Evolutionary conservation across 2,888 invertebrate genomes (phyloP), one percentile per base, ranked within the genome.

Genomic region (Drosophila tripunctata): DNA sequence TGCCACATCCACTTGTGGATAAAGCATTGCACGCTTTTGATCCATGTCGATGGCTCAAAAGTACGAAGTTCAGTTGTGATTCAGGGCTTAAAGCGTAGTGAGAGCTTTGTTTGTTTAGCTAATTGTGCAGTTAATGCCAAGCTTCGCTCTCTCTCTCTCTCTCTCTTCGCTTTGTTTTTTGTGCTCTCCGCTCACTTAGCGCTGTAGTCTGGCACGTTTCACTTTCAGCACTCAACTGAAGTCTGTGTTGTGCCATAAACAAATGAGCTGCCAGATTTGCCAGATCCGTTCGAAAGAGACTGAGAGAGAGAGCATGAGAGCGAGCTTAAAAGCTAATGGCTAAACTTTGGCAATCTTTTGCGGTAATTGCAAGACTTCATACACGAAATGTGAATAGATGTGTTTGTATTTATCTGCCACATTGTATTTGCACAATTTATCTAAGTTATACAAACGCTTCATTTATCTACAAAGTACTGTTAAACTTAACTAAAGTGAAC

Each of bases 11-110:
- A 89, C 76, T 35, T 81, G 84, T n/a, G 90, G 90, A 83, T 90
- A 90, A 10, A 90, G 79, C 91, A 90, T 90, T 24, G 90, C 89
- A 52, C 87, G 90, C 73, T 90, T 90, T 58, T 89, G 90, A 75
- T 90, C 91, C 90, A 90, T 89, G 58, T 90, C 91, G 91, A 90
- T 89, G 58, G 56, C 61, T 44, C 52, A 15, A 38, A 12, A 38
- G 87, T 75, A 45, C 85, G 64, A 77, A 69, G 78, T 82, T 67
- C 87, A 68, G 38, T 36, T 21, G 33, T 72, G 61, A 71, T 41
- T 72, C 55, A 63, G 60, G 41, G 64, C 65, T 57, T 45, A 60
- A 68, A 68, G n/a, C n/a, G n/a, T n/a, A n/a, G n/a, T n/a, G n/a
- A 50, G 27, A 41, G 58, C 71, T 67, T 67, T 64, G 38, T 66